Evolutionary conservation across 2,797 vertebrate genomes (phyloP).

Genomic region (Periophthalmus magnuspinnatus): DNA sequence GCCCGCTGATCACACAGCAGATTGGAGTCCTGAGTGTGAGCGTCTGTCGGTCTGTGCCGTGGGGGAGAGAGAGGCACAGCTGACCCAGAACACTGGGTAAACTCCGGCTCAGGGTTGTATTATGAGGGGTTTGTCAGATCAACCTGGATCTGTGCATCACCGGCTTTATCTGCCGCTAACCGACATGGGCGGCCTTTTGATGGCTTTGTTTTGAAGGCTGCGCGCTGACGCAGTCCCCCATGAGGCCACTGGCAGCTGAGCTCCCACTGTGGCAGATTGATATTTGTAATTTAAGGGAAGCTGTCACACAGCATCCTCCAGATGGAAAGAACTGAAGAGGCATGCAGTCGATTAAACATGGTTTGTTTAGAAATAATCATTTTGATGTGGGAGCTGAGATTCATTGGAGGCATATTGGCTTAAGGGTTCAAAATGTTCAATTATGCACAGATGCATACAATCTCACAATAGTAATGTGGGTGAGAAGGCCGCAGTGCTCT

Average conservation of each 20-base stretch:
- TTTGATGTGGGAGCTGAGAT: constrained; percentile 65
- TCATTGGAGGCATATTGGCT: constrained; percentile 61
- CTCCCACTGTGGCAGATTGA: constrained; percentile 77
- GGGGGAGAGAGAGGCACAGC: constrained; percentile 40
- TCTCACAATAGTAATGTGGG: constrained; percentile 36
- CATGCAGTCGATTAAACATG: constrained; percentile 72
- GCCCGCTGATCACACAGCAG: constrained; percentile 66
- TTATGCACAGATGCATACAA: constrained; percentile 46
- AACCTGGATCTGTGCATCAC: constrained; percentile 1
- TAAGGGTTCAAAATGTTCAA: constrained; percentile 63
- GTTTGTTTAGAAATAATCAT: constrained; percentile 78
- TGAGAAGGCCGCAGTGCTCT: constrained; percentile 16
- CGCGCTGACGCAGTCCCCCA: constrained; percentile 68
- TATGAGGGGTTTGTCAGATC: neutral
- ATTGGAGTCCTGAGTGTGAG: constrained; percentile 71
- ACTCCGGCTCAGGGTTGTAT: constrained; percentile 20
- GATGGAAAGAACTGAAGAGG: constrained; percentile 69
- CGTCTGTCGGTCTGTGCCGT: constrained; percentile 58
- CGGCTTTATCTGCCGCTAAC: constrained; percentile 20
- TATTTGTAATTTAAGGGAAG: constrained; percentile 80
- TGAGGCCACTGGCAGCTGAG: constrained; percentile 69
- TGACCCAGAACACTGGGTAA: constrained; percentile 52
- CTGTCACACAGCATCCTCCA: constrained; percentile 75
- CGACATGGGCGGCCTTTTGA: constrained; percentile 44
- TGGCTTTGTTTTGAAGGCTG: constrained; percentile 70